These are phyloP conservation scores for Polia nebulosa DNA, from an alignment of 2,888 invertebrate genomes.

Conservation along the genomic window DNA sequence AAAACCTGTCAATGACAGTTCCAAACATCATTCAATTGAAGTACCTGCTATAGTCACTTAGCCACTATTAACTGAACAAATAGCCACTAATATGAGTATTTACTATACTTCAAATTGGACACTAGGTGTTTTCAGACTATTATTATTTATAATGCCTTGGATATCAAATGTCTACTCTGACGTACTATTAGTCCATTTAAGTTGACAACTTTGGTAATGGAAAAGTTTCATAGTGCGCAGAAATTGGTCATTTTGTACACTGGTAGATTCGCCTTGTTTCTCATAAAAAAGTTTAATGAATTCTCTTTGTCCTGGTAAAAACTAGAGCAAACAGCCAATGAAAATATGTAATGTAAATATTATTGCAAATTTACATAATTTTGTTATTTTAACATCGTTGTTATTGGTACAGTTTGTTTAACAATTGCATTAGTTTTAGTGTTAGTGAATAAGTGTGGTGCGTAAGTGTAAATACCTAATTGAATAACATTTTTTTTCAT, in stretches of 20 bases:
- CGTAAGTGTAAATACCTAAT: too few relatives aligned
- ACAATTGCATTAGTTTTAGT: too few relatives aligned
- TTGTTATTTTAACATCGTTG: too few relatives aligned
- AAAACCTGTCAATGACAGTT: neutral
- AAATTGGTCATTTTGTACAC: constrained; percentile 31
- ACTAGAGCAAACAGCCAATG: neutral
- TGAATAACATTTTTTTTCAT: too few relatives aligned
- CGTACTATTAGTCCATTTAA: constrained; percentile 41
- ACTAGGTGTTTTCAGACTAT: neutral
- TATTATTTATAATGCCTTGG: constrained; percentile 20
- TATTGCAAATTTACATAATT: too few relatives aligned
- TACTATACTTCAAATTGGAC: constrained; percentile 7
- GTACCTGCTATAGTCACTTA: neutral
- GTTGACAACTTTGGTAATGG: constrained; percentile 38
- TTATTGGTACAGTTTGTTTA: too few relatives aligned
- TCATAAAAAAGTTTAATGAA: neutral
- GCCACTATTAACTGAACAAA: constrained; percentile 2
- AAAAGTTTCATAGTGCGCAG: constrained; percentile 36
- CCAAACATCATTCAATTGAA: neutral
- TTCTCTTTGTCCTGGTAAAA: neutral
- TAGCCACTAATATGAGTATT: constrained; percentile 14
- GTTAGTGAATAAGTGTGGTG: too few relatives aligned
- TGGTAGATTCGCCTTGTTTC: too few relatives aligned
- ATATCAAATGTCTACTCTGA: constrained; percentile 25
- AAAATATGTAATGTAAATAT: too few relatives aligned